Evolutionary conservation across 2,888 invertebrate species (phyloP), one percentile per base, ranked within the genome.

Genomic region (Latheticus oryzae): DNA sequence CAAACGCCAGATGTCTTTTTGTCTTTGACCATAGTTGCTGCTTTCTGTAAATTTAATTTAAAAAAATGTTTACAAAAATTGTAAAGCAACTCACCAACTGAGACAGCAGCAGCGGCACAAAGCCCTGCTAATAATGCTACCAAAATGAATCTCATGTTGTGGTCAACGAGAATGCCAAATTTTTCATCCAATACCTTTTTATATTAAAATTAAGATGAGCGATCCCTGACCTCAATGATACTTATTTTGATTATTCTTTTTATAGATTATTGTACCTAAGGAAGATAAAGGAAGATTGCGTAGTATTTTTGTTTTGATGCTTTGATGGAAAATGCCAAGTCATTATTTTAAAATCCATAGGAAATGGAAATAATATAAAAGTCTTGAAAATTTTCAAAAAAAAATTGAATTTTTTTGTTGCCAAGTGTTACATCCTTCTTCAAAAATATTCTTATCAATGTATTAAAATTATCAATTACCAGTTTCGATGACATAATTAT

Each of bases 1-100:
- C 58, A 87, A 80, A 66, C 81, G 80, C 70, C 86, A 72, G 59
- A 86, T 77, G 70, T 84, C 62, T 13, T 57, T 60, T 42, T 71
- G 67, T 19, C 60, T 64, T 21, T 66, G 57, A 2, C 26, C 8
- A 19, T 38, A 23, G 35, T 50, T 30, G 15, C 17, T 19, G 11
- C 35, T 13, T 4, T 35, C 48, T 48, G 45, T 45, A 11, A 24
- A 8, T 24, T 24, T 5, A 8, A 7, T 13, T n/a, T 9, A 1
- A 12, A 30, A 12, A 11, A 21, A 21, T 11, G 5, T 11, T 30
- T 30, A 4, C 12, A 3, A 3, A 7, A 3, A 9, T 7, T 3
- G 8, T n/a, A 26, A 26, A 26, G 8, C 8, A 26, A 3, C 33
- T 30, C 16, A 40, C 43, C 28, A 4, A 43, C 23, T 21, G 48